phyloP scores from a whole-genome alignment of 2,888 invertebrate species.

The Folsomia candida region DNA sequence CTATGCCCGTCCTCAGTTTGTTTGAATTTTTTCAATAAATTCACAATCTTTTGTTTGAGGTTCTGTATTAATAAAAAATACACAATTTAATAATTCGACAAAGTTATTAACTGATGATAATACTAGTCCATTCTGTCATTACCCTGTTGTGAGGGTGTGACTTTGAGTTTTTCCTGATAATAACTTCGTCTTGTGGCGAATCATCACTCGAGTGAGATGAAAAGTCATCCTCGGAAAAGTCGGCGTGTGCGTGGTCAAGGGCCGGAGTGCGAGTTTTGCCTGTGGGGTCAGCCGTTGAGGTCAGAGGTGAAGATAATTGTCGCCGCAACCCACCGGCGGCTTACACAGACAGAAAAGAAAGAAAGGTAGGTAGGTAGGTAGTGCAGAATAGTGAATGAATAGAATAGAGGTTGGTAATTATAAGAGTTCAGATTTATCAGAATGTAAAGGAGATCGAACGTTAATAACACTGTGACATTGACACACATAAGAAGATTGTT shows the following conservation, averaged over 20 bases:
- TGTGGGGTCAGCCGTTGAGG: conserved; percentile 48
- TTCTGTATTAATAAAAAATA: conserved; percentile 67
- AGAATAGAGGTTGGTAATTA: conserved; percentile 26
- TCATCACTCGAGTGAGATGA: conserved; percentile 50
- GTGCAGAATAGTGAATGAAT: conserved; percentile 30
- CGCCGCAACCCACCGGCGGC: conserved; percentile 50
- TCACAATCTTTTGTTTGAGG: conserved; percentile 94
- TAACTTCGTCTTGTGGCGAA: conserved; percentile 49
- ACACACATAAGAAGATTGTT: no score
- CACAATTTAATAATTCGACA: not conserved
- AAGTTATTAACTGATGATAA: not conserved
- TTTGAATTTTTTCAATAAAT: conserved; percentile 87
- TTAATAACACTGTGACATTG: no score
- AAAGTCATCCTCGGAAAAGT: conserved; percentile 50
- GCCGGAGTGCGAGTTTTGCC: conserved; percentile 44
- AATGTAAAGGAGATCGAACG: no score
- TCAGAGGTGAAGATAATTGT: conserved; percentile 47
- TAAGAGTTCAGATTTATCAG: not conserved
- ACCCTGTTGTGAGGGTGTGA: conserved; percentile 49
- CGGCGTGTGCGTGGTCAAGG: conserved; percentile 21
- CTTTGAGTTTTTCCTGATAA: conserved; percentile 49
- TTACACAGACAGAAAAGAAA: conserved; percentile 40
- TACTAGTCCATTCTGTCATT: conserved; percentile 2
- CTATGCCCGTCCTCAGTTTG: conserved; percentile 76
- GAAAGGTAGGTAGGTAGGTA: conserved; percentile 34